Conservation (phyloP, 2,888 invertebrate species). For the Mesoligia furuncula region DNA sequence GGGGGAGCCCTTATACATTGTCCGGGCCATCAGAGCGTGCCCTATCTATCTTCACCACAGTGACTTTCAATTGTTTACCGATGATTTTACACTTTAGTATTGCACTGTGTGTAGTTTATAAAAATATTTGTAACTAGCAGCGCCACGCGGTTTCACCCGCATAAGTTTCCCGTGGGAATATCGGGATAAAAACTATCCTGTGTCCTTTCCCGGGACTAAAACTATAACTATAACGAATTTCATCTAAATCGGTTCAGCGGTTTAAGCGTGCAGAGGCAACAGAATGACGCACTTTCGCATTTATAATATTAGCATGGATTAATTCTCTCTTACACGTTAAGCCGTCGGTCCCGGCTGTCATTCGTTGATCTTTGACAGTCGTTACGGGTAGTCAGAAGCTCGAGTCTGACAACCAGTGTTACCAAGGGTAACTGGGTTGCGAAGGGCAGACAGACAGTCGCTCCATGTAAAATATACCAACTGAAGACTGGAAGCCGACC, state of each 20-base stretch:
- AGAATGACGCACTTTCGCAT: too few species aligned
- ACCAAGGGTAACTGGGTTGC: neutral
- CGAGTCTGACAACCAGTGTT: neutral
- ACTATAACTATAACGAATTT: too few species aligned
- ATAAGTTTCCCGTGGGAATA: too few species aligned
- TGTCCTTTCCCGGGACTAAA: too few species aligned
- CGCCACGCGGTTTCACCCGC: too few species aligned
- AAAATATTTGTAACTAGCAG: neutral
- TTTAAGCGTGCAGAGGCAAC: too few species aligned
- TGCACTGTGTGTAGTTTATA: neutral
- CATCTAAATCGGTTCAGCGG: too few species aligned
- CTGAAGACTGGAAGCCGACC: neutral
- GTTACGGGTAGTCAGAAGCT: neutral
- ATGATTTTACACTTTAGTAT: neutral
- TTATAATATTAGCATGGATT: too few species aligned
- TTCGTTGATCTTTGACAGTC: too few species aligned
- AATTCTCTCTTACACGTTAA: neutral
- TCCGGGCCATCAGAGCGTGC: slow-evolving; percentile 17
- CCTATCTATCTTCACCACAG: slow-evolving; percentile 11
- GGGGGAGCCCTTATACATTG: neutral
- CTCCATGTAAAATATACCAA: neutral
- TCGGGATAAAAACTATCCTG: too few species aligned
- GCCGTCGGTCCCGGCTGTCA: too few species aligned
- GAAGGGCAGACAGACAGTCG: neutral
- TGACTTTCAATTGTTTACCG: neutral